Conservation (phyloP, 2,888 invertebrate genomes). For the Aphodius sticticus region DNA sequence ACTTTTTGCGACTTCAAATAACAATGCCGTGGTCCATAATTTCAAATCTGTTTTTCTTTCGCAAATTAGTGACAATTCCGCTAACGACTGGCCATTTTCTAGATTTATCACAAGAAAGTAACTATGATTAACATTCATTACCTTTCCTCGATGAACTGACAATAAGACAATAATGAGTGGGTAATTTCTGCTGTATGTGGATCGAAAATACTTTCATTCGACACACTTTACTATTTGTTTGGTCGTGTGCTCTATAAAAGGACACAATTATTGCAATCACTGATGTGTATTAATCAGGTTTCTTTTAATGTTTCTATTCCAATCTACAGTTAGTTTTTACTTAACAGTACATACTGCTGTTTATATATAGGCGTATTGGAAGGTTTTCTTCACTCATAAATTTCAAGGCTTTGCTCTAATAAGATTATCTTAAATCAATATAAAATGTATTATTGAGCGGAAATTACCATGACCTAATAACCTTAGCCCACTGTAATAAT, state of each 20-base stretch:
- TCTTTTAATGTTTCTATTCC: not conserved
- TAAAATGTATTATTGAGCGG: not conserved
- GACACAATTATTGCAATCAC: not conserved
- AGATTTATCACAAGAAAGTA: conserved; percentile 9
- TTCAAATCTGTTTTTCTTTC: not conserved
- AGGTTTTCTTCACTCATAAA: not conserved
- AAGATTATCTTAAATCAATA: not conserved
- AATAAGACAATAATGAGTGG: not conserved
- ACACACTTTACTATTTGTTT: not conserved
- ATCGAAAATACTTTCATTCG: not conserved
- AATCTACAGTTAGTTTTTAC: not conserved
- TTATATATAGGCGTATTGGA: not conserved
- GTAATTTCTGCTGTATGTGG: not conserved
- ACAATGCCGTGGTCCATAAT: not conserved
- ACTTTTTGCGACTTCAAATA: not conserved
- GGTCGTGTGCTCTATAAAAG: not conserved
- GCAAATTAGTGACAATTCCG: not conserved
- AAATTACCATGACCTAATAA: not conserved
- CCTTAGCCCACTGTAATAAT: not conserved
- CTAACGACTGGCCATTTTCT: not conserved
- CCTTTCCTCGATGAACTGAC: not conserved
- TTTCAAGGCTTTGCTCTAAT: not conserved
- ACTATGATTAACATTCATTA: conserved; percentile 8
- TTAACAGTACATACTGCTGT: not conserved
- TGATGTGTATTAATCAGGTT: conserved; percentile 4